A percentile compares a stretch with the other conserved stretches of the same genome.
Conservation (phyloP, 2,888 invertebrate genomes). For the Parnassius smintheus region DNA sequence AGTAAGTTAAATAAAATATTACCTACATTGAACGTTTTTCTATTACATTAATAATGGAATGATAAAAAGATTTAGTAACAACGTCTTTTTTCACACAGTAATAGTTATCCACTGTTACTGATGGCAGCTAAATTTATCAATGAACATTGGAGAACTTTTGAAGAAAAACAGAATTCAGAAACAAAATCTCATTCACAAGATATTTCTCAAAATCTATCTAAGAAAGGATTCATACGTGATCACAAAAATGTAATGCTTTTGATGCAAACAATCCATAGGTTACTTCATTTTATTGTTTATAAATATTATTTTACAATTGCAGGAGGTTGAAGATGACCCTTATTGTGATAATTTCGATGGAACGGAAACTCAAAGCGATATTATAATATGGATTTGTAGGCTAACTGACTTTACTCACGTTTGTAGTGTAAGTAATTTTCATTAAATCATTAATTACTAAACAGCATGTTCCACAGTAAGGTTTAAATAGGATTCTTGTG, state of each 20-base stretch:
- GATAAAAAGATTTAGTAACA: too few species aligned
- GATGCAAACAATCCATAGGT: too few species aligned
- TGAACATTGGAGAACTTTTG: background rate
- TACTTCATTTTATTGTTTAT: background rate
- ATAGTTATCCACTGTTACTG: slow-evolving; percentile 8
- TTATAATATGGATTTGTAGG: slow-evolving; percentile 46
- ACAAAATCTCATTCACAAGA: background rate
- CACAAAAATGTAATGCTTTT: background rate
- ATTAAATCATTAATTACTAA: background rate
- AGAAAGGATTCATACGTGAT: background rate
- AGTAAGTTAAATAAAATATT: slow-evolving; percentile 5
- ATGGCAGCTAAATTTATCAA: slow-evolving; percentile 19
- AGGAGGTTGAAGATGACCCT: background rate
- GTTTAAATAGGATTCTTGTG: too few species aligned
- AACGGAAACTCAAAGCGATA: slow-evolving; percentile 31
- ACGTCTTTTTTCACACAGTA: background rate
- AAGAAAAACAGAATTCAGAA: background rate
- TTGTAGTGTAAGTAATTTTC: slow-evolving; percentile 35
- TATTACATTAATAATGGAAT: background rate
- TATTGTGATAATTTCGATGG: background rate
- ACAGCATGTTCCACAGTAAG: too few species aligned
- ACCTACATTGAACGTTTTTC: background rate
- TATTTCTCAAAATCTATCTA: background rate
- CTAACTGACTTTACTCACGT: slow-evolving; percentile 34
- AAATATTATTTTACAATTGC: background rate